These are phyloP conservation scores for Sus cebifrons DNA, from an alignment of 2,797 vertebrate genomes.

Conservation along the genomic window DNA sequence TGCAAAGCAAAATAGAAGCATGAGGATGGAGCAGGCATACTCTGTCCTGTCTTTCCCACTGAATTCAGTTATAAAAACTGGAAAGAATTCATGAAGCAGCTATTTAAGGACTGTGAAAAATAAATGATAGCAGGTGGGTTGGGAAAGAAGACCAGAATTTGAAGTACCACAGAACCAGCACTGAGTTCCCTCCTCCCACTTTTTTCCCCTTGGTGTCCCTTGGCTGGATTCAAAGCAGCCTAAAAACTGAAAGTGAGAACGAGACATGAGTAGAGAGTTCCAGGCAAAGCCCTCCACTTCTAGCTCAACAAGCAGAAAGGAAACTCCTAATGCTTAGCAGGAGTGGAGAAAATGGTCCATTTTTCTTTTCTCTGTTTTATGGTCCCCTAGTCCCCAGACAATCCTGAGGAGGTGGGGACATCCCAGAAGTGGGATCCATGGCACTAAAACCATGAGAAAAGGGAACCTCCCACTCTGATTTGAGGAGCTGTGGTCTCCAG, in stretches of 20 bases:
- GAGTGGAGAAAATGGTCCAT: not conserved
- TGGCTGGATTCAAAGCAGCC: not conserved
- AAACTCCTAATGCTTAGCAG: not conserved
- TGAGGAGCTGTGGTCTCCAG: not conserved
- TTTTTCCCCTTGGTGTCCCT: not conserved
- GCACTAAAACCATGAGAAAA: not conserved
- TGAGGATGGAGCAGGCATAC: not conserved
- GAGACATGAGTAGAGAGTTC: not conserved
- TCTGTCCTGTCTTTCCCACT: not conserved
- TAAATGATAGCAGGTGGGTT: not conserved
- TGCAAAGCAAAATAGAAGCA: not conserved
- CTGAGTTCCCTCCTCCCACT: not conserved
- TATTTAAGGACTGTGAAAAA: not conserved
- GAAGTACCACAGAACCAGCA: not conserved
- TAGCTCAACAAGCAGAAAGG: not conserved
- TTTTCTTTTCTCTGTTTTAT: not conserved
- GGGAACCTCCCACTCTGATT: not conserved
- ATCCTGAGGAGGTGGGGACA: not conserved
- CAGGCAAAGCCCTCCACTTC: not conserved
- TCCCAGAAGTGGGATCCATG: not conserved
- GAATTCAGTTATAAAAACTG: not conserved
- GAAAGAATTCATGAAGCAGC: not conserved
- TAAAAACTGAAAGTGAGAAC: not conserved
- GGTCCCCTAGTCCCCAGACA: not conserved
- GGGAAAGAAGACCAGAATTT: not conserved